phyloP scores from a whole-genome alignment of 2,888 invertebrate species.

The Oasisia sp. region DNA sequence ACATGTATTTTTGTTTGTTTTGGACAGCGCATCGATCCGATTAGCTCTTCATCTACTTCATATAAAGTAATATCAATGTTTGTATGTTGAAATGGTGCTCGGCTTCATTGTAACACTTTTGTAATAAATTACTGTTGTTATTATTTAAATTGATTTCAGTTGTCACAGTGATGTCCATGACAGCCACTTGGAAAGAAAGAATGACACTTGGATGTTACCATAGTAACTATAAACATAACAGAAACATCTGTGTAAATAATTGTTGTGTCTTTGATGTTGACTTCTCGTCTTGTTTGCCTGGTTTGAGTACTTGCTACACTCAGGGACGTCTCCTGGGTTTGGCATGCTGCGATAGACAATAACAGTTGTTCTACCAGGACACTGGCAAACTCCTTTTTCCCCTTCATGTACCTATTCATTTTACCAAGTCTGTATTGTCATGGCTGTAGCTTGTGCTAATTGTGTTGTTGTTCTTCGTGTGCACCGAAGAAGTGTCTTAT shows the following conservation, averaged over 20 bases:
- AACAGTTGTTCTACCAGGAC: not conserved
- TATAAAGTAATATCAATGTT: too few species aligned
- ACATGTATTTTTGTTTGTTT: too few species aligned
- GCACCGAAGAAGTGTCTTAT: not conserved
- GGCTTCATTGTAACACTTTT: too few species aligned
- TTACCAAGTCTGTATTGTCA: not conserved
- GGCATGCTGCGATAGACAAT: not conserved
- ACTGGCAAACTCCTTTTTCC: not conserved
- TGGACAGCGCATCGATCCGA: too few species aligned
- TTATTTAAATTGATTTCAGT: not conserved
- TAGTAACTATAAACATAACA: not conserved
- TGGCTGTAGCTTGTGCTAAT: not conserved
- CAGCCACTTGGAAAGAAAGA: not conserved
- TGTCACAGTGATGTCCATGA: not conserved
- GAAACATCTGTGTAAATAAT: too few species aligned
- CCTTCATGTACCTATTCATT: not conserved
- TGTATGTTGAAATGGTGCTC: too few species aligned
- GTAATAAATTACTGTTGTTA: not conserved
- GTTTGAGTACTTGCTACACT: too few species aligned
- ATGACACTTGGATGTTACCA: not conserved
- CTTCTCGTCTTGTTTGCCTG: too few species aligned
- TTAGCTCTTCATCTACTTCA: too few species aligned
- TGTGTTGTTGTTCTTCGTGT: not conserved
- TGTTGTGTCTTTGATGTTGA: too few species aligned
- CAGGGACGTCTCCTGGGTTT: too few species aligned